Evolutionary conservation across 1,140 invertebrate species (phyloP), one percentile per base, ranked within the genome.

Genomic region (Drosophila biarmipes): DNA sequence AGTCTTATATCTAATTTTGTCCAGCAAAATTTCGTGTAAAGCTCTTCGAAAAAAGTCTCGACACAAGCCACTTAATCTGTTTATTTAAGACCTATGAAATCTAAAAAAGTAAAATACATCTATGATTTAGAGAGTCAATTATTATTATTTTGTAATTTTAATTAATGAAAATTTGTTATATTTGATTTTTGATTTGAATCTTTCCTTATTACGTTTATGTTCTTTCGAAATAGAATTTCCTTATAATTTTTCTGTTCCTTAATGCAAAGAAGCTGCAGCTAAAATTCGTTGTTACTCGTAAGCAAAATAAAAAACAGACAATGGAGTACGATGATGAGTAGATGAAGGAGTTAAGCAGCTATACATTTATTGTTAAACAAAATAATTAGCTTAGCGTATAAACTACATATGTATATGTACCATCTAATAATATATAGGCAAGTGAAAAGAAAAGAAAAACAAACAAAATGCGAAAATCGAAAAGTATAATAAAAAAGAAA

Each of bases 351-450:
- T 79, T 81, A 58, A 78, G 74, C 74, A 87, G 82, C 82, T 86
- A 87, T 74, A 81, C 82, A 87, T 72, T 86, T 87, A 86, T 86
- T 86, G 81, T 86, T 86, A 86, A 86, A 86, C 78, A 86, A 86
- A 77, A 86, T 86, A 86, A 67, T 87, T 86, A 86, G 81, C 78
- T 75, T 86, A 86, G 81, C 81, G 57, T 87, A 81, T 86, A 85
- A 84, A 85, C 72, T 85, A 85, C 78, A 80, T 84, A 84, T 84
- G 76, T 84, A 84, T 81, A 85, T 81, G 82, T 85, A 85, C 73
- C 78, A 85, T 78, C 75, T 81, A 86, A 86, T 78, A 86, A 68
- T 68, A 76, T 62, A 77, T 86, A 86, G 78, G 82, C 54, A 71
- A 78, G 80, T 80, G 80, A 84, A 77, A 72, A 68, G 43, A 66